Evolutionary conservation across 1,140 invertebrate genomes (phyloP), one percentile per base, ranked within the genome.

Genomic region (Heliothis virescens): DNA sequence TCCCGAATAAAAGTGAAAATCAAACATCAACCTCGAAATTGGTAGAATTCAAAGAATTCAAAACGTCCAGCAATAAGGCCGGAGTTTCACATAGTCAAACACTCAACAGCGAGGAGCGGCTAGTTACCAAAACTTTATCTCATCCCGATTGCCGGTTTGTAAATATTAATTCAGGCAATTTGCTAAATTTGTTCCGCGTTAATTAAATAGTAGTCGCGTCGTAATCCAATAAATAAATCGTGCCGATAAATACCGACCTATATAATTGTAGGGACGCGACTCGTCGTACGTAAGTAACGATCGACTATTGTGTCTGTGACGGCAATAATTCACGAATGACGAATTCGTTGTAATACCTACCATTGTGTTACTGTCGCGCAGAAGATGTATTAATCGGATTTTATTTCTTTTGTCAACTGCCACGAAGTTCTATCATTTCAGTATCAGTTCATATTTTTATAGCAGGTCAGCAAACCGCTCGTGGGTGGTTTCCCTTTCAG

Each of bases 131-230:
- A 74, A 80, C 12, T 75, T 80, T 80, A 63, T 60, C 59, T 69
- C 72, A 18, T 59, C 55, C 52, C 80, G 53, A 79, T 79, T 82
- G 34, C 55, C 75, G 52, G 50, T 41, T 50, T 69, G 55, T 71
- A 69, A 82, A 82, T 79, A 82, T 75, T 75, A 67, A 79, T 79
- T 75, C 76, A 69, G 60, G 52, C 72, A 82, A 82, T 82, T 82
- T 62, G 71, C 50, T 63, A 62, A 79, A 59, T 82, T 75, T 79
- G 76, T 79, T 76, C 60, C 79, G 80, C 84, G 77, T 86, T 87
- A 89, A 89, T 88, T 87, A 90, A 90, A 88, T 87, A 84, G 80
- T 79, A 84, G 82, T 84, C 82, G 82, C 15, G 78, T 83, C 53
- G 82, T 74, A 81, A 81, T 83, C 74, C 82, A 69, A 77, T 79